Conservation (phyloP, 2,113 vertebrate genomes). For the Gavialis gangeticus region DNA sequence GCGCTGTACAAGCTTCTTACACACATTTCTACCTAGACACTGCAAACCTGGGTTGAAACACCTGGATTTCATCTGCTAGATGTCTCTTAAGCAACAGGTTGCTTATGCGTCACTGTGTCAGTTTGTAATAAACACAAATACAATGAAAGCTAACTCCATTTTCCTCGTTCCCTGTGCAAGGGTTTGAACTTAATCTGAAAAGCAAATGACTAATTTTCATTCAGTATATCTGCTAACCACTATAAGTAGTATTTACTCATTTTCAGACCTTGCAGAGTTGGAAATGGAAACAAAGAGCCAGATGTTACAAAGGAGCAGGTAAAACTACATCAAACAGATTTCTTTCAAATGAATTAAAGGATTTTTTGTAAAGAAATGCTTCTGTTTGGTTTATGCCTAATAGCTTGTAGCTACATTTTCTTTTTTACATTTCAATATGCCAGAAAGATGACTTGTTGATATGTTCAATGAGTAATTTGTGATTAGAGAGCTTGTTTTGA, state of each 20-base stretch:
- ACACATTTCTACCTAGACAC: neutral
- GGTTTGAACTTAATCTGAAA: neutral
- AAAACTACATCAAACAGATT: neutral
- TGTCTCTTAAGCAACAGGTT: neutral
- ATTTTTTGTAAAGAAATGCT: conserved; percentile 30
- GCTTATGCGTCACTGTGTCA: neutral
- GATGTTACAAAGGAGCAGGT: neutral
- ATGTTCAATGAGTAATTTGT: neutral
- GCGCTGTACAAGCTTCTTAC: neutral
- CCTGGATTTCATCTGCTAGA: neutral
- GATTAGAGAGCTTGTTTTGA: neutral
- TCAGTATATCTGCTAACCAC: neutral
- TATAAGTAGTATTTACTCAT: neutral
- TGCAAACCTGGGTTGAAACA: neutral
- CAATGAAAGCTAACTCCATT: neutral
- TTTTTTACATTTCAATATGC: neutral
- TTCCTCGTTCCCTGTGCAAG: neutral
- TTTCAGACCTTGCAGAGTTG: neutral
- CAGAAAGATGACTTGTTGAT: neutral
- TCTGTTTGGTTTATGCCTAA: conserved; percentile 30
- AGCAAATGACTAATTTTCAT: neutral
- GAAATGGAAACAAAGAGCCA: neutral
- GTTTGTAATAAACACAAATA: neutral
- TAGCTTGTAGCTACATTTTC: neutral
- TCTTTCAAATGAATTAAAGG: conserved; percentile 11